Evolutionary conservation across 1,140 invertebrate species (phyloP), one percentile per base, ranked within the genome.

Genomic region (Antheraea pernyi): DNA sequence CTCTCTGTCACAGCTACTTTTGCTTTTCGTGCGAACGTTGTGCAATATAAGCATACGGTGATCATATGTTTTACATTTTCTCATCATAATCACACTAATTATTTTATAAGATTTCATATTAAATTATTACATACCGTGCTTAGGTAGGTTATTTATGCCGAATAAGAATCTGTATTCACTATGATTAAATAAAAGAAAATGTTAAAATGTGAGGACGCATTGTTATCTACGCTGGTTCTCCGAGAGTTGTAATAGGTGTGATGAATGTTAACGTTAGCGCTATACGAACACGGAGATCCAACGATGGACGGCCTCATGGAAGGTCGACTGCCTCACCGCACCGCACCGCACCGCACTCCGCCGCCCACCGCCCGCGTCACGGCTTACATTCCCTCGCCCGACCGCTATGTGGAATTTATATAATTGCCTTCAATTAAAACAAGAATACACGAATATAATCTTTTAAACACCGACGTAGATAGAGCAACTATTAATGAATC

Each of bases 401-500:
- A 83, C 83, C 84, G 89, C 84, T 89, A 89, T 85, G 85, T 87
- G 86, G 88, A 89, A 91, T 90, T 89, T 83, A 85, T 89, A 76
- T 91, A 91, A 91, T 90, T 89, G 86, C 79, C 81, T 88, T 85
- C 86, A 91, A 89, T 90, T 91, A 89, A 89, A 89, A 89, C 78
- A 83, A 89, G 84, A 89, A 84, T 85, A 84, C 76, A 81, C 75
- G 78, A 75, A 80, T 78, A 82, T 69, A 75, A 80, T 80, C 82
- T 81, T 82, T 53, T 53, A 53, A 53, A 53, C 46, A 16, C 46
- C 46, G 16, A 53, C 46, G 16, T 53, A 53, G 46, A 53, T 53
- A 53, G 46, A 53, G 46, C 46, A 53, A 53, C 46, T n/a, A 11
- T 69, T 63, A 68, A 70, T 71, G 68, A 60, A 42, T 71, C 65